Evolutionary conservation across 2,113 vertebrate genomes (phyloP).

Genomic region (Sinocyclocheilus maitianheensis): DNA sequence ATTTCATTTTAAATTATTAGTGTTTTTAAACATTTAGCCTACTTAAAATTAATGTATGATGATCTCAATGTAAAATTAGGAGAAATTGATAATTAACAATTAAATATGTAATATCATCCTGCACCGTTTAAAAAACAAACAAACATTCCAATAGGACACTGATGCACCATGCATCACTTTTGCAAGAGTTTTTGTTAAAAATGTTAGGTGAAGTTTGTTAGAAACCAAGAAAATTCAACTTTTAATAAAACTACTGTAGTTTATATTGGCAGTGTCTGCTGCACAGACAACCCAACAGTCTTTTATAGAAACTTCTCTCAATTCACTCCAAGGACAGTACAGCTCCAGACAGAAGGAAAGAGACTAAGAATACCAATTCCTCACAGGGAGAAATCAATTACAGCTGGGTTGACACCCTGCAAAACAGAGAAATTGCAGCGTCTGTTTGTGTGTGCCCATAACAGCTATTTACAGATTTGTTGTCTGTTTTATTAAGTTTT

Average conservation of each 20-base stretch:
- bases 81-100: not conserved
- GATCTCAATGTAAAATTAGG: not conserved
- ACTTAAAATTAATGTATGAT: not conserved
- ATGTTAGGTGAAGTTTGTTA: not conserved
- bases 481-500: constrained; percentile 15
- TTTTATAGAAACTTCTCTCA: not conserved
- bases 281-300: not conserved
- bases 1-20: not conserved
- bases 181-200: not conserved
- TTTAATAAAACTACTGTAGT: not conserved
- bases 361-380: not conserved
- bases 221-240: not conserved
- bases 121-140: not conserved
- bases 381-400: constrained; percentile 15
- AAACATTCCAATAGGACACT: not conserved
- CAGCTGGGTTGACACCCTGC: not conserved
- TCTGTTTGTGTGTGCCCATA: not conserved
- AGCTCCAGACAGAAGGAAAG: not conserved
- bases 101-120: not conserved
- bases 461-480: not conserved
- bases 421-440: not conserved
- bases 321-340: constrained; percentile 10
- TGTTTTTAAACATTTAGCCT: not conserved
- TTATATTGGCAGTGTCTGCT: not conserved
- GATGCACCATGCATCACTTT: not conserved